Evolutionary conservation across 1,140 invertebrate species (phyloP).

Genomic region (Hylaeus anthracinus): DNA sequence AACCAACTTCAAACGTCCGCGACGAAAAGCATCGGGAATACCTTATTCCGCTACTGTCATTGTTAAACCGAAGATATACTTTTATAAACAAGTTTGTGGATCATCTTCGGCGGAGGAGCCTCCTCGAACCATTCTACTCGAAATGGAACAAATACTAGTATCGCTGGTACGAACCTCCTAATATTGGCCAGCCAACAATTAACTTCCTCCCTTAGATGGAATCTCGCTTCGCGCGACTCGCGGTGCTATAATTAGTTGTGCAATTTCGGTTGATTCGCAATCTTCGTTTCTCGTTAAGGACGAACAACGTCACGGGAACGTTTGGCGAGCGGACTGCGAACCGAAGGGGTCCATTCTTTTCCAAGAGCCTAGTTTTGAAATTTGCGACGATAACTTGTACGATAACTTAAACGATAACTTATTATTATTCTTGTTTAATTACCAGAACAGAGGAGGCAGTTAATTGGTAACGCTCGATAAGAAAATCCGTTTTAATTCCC

Average conservation of each 20-base stretch:
- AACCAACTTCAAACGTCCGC: too few species aligned
- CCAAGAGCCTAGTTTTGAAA: too few species aligned
- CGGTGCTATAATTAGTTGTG: not conserved
- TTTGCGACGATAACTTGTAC: not conserved
- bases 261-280: not conserved
- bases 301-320: not conserved
- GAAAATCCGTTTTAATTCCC: slow-evolving; percentile 7
- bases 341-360: not conserved
- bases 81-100: too few species aligned
- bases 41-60: not conserved
- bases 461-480: slow-evolving; percentile 16
- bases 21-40: too few species aligned
- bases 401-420: slow-evolving; percentile 9
- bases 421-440: slow-evolving; percentile 26
- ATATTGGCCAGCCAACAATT: too few species aligned
- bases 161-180: too few species aligned
- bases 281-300: not conserved
- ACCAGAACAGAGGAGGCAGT: not conserved
- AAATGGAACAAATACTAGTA: too few species aligned
- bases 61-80: too few species aligned
- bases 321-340: not conserved
- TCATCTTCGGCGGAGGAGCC: too few species aligned
- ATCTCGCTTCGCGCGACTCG: not conserved
- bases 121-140: too few species aligned
- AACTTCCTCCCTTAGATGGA: too few species aligned